Conservation (phyloP, 2,113 vertebrate genomes). For the Nerophis lumbriciformis region DNA sequence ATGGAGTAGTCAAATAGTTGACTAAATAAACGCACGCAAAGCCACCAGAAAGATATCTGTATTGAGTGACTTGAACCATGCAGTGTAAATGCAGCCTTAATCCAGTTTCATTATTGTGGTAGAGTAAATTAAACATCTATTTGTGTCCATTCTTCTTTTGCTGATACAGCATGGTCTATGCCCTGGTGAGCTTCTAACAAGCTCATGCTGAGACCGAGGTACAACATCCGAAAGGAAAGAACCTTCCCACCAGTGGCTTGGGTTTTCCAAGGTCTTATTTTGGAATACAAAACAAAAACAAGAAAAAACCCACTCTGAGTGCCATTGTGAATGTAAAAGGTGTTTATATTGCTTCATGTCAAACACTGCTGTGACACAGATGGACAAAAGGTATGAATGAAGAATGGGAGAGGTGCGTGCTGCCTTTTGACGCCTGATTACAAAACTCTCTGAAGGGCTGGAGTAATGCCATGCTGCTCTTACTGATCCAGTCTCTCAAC, state of each 20-base stretch:
- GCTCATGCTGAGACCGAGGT: background rate
- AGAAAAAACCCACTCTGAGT: conserved; percentile 28
- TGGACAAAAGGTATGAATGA: conserved; percentile 15
- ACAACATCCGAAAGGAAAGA: conserved; percentile 31
- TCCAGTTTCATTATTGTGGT: background rate
- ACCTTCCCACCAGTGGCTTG: conserved; percentile 30
- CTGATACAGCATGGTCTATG: conserved; percentile 71
- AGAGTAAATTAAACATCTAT: conserved; percentile 1
- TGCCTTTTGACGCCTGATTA: conserved; percentile 52
- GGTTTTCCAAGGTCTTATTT: conserved; percentile 21
- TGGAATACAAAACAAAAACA: conserved; percentile 20
- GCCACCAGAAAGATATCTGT: background rate
- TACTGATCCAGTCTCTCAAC: conserved; percentile 50
- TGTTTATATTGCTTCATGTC: conserved; percentile 23
- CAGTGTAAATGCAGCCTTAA: background rate
- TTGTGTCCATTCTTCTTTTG: conserved; percentile 16
- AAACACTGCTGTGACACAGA: conserved; percentile 19
- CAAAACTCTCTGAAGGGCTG: conserved; percentile 67
- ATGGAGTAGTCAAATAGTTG: too few species aligned
- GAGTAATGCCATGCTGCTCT: conserved; percentile 64
- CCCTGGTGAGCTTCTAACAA: conserved; percentile 77
- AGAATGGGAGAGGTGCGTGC: conserved; percentile 40
- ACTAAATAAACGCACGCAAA: too few species aligned
- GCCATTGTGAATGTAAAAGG: conserved; percentile 48
- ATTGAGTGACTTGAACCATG: background rate